These are phyloP conservation scores for Dicentrarchus labrax DNA, from an alignment of 2,113 vertebrate species.

Conservation along the genomic window DNA sequence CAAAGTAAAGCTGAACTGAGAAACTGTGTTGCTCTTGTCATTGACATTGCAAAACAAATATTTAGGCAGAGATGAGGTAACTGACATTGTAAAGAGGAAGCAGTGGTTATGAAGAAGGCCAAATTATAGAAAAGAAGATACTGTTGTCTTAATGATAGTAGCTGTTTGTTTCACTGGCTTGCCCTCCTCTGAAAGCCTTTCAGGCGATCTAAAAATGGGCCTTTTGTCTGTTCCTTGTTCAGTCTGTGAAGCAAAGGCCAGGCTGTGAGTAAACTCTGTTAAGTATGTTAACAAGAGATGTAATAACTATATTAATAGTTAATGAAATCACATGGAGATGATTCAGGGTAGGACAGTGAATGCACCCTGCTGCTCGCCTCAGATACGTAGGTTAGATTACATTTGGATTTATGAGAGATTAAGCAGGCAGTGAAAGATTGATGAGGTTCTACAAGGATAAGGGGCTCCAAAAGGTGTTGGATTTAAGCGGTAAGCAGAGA, in stretches of 20 bases:
- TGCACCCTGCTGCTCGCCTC: neutral
- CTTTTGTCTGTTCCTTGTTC: constrained; percentile 2
- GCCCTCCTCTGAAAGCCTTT: neutral
- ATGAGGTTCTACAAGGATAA: constrained; percentile 10
- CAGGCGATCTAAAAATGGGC: neutral
- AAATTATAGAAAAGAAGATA: neutral
- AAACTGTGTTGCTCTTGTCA: neutral
- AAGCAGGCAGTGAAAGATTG: constrained; percentile 39
- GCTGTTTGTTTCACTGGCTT: neutral
- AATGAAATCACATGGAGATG: constrained; percentile 14
- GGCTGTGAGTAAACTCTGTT: neutral
- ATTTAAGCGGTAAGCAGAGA: constrained; percentile 15
- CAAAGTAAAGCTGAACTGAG: neutral
- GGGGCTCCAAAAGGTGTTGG: constrained; percentile 25
- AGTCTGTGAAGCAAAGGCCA: neutral
- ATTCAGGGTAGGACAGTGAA: constrained; percentile 3
- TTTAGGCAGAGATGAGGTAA: constrained; percentile 9
- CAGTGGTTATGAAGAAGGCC: constrained; percentile 25
- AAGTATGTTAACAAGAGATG: neutral
- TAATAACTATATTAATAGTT: neutral
- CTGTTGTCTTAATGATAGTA: neutral
- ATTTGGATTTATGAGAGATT: constrained; percentile 46
- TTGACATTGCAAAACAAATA: constrained; percentile 32
- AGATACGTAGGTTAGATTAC: constrained; percentile 28
- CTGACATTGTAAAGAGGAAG: constrained; percentile 45